Conservation (phyloP, 1,140 invertebrate genomes). For the Diorhabda sublineata region DNA sequence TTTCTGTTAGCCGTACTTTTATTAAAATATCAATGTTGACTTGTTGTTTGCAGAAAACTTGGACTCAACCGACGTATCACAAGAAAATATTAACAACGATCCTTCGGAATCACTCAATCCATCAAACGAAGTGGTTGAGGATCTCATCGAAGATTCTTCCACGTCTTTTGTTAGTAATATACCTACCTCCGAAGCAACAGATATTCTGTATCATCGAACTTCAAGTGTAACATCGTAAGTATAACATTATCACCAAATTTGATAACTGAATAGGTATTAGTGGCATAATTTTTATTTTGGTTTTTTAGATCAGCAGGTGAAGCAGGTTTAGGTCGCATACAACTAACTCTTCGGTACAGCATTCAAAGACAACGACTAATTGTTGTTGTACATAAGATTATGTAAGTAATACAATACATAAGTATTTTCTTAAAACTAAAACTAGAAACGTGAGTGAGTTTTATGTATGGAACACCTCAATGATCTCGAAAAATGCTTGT, state of each 20-base stretch:
- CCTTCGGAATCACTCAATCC: too few species aligned
- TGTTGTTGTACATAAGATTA: conserved; percentile 82
- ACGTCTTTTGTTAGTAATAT: conserved; percentile 16
- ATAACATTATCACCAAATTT: background rate
- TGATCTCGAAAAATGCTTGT: background rate
- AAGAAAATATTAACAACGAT: too few species aligned
- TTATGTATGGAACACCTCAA: background rate
- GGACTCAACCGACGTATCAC: too few species aligned
- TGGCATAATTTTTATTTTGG: conserved; percentile 3
- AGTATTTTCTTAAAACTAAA: background rate
- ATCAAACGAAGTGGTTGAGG: conserved; percentile 28
- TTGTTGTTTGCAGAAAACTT: too few species aligned
- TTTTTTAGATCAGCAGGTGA: conserved; percentile 57
- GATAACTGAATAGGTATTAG: background rate
- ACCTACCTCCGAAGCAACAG: conserved; percentile 24
- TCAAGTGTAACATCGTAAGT: conserved; percentile 51
- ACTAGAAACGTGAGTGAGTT: background rate
- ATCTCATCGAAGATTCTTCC: conserved; percentile 42
- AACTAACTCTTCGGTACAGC: conserved; percentile 83
- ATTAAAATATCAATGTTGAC: too few species aligned
- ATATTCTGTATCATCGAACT: conserved; percentile 45
- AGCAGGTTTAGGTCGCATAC: conserved; percentile 71
- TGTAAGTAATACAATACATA: conserved; percentile 57
- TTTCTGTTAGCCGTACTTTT: too few species aligned
- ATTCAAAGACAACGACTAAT: conserved; percentile 73